Percentiles rank a stretch among this genome's conserved stretches.
phyloP scores from a whole-genome alignment of 2,888 invertebrate genomes.

The Melieria omissa region DNA sequence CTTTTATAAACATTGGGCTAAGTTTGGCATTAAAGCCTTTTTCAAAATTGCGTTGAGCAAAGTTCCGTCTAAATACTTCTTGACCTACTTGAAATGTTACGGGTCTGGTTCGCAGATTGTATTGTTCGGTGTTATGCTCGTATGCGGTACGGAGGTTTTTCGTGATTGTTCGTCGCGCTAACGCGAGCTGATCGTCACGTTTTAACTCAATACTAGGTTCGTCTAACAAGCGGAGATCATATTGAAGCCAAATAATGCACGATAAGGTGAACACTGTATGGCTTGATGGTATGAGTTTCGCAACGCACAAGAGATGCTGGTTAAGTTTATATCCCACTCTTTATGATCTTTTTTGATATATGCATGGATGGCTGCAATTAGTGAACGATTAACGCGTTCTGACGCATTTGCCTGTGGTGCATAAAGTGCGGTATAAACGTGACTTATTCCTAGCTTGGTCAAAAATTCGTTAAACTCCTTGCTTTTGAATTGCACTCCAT shows the following conservation, averaged over 20 bases:
- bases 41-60: constrained; percentile 12
- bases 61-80: constrained; percentile 14
- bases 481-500: constrained; percentile 48
- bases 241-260: no score
- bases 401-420: constrained; percentile 56
- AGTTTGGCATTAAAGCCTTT: constrained; percentile 25
- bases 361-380: constrained; percentile 54
- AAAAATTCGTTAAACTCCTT: constrained; percentile 38
- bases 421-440: constrained; percentile 48
- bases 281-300: no score
- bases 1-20: constrained; percentile 15
- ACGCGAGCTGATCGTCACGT: no score
- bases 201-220: no score
- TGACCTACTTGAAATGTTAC: no score
- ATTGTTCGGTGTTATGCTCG: no score
- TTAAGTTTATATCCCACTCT: constrained; percentile 30
- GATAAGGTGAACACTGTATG: no score
- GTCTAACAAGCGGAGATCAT: no score
- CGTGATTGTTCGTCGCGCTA: no score
- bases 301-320: no score
- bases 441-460: constrained; percentile 30
- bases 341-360: constrained; percentile 34
- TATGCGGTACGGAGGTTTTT: no score
- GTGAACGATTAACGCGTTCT: constrained; percentile 53
- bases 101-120: no score